These are phyloP conservation scores for Cherax destructor DNA, from an alignment of 1,140 invertebrate species.

Conservation along the genomic window DNA sequence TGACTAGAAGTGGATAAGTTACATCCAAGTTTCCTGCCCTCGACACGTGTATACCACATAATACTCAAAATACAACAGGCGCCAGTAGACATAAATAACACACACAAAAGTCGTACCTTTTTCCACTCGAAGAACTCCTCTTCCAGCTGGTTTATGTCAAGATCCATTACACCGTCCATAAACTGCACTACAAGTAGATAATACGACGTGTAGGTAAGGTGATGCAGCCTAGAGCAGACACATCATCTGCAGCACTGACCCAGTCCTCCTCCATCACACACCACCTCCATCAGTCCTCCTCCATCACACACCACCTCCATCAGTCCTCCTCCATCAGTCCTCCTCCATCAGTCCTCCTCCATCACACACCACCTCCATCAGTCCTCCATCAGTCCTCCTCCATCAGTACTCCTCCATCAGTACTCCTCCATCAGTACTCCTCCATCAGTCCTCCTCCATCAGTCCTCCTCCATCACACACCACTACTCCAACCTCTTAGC, in stretches of 20 bases:
- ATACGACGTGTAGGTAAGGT: neutral
- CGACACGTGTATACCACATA: too few species aligned
- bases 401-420: neutral
- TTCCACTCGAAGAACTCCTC: conserved; percentile 8
- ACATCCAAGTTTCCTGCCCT: too few species aligned
- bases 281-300: neutral
- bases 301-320: neutral
- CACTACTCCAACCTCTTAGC: too few species aligned
- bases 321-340: neutral
- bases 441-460: neutral
- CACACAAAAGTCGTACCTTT: neutral
- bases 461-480: neutral
- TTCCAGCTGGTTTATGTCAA: neutral
- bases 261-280: neutral
- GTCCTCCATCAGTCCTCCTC: neutral
- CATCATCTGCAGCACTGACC: neutral
- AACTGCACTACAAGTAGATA: neutral
- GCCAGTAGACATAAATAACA: too few species aligned
- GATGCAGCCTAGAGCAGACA: neutral
- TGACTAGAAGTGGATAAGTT: too few species aligned
- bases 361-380: neutral
- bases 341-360: neutral
- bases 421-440: neutral
- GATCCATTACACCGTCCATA: neutral
- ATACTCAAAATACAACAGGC: too few species aligned